Percentiles rank a stretch among this genome's conserved stretches.
Conservation (phyloP, 2,797 vertebrate species). For the Trachurus trachurus region DNA sequence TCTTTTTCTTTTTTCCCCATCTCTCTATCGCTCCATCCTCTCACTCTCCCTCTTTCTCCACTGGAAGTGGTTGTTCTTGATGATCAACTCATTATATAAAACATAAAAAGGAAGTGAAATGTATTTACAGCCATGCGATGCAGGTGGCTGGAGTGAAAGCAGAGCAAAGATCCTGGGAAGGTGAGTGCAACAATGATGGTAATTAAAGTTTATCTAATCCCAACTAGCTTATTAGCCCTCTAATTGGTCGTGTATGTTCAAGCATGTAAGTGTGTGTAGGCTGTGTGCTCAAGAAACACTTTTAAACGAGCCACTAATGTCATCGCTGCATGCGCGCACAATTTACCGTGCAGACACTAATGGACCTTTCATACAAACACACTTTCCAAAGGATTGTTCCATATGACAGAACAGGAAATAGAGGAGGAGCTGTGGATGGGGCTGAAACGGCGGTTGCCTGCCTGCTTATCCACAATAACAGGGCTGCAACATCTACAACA, state of each 20-base stretch:
- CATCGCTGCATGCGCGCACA: constrained; percentile 26
- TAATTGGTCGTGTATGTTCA: constrained; percentile 58
- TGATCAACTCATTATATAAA: constrained; percentile 37
- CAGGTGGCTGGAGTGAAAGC: constrained; percentile 34
- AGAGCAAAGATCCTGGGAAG: constrained; percentile 19
- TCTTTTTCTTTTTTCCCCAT: constrained; percentile 51
- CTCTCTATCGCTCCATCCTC: constrained; percentile 24
- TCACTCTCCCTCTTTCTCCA: constrained; percentile 6
- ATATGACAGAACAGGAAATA: constrained; percentile 48
- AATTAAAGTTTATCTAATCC: constrained; percentile 67
- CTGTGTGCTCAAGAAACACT: constrained; percentile 34
- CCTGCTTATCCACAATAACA: constrained; percentile 47
- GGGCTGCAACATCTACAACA: constrained; percentile 22
- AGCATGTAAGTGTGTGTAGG: constrained; percentile 32
- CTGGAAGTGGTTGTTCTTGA: constrained; percentile 41
- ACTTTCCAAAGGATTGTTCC: constrained; percentile 44
- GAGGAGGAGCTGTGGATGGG: constrained; percentile 29
- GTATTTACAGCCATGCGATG: constrained; percentile 36
- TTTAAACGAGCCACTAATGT: constrained; percentile 52
- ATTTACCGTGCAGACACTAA: constrained; percentile 49
- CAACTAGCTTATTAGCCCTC: constrained; percentile 51
- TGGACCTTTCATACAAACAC: constrained; percentile 32
- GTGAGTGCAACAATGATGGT: constrained; percentile 47
- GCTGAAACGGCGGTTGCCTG: constrained; percentile 11
- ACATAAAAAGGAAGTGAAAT: constrained; percentile 15